phyloP scores from a whole-genome alignment of 2,113 vertebrate species.

The Oryzias curvinotus region DNA sequence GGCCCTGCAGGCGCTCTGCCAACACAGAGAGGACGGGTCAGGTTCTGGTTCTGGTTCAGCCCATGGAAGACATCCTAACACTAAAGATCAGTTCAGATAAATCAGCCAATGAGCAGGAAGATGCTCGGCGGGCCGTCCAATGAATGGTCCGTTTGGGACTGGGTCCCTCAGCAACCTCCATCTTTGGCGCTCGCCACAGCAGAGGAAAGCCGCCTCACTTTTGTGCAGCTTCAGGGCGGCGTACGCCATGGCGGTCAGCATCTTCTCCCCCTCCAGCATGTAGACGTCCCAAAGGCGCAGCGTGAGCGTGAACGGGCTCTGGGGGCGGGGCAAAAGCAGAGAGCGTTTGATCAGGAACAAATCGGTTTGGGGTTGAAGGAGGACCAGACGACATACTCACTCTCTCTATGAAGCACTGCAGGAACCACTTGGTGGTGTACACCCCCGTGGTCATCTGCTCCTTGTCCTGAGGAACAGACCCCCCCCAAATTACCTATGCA shows the following conservation, averaged over 20 bases:
- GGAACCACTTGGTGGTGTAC: slow-evolving; percentile 96
- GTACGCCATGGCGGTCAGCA: slow-evolving; percentile 83
- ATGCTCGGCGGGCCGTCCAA: slow-evolving; percentile 38
- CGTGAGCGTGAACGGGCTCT: slow-evolving; percentile 88
- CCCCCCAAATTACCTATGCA: slow-evolving; percentile 1
- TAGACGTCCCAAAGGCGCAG: slow-evolving; percentile 88
- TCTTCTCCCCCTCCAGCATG: slow-evolving; percentile 84
- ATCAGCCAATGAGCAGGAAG: slow-evolving; percentile 24
- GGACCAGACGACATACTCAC: slow-evolving; percentile 67
- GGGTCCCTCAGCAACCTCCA: slow-evolving; percentile 57
- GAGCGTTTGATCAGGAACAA: slow-evolving; percentile 7
- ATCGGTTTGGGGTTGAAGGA: background rate
- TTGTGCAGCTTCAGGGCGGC: slow-evolving; percentile 86
- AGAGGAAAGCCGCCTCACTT: slow-evolving; percentile 74
- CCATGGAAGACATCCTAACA: too few relatives aligned
- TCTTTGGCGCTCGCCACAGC: background rate
- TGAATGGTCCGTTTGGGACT: slow-evolving; percentile 43
- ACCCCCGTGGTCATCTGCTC: slow-evolving; percentile 92
- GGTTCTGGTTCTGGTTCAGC: too few relatives aligned
- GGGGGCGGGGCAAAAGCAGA: slow-evolving; percentile 42
- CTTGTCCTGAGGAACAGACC: slow-evolving; percentile 79
- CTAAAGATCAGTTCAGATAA: background rate
- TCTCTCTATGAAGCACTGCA: slow-evolving; percentile 93
- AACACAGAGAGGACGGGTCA: slow-evolving; percentile 14
- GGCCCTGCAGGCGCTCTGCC: slow-evolving; percentile 82